Evolutionary conservation across 2,797 vertebrate genomes (phyloP).

Genomic region (Gouania willdenowi): DNA sequence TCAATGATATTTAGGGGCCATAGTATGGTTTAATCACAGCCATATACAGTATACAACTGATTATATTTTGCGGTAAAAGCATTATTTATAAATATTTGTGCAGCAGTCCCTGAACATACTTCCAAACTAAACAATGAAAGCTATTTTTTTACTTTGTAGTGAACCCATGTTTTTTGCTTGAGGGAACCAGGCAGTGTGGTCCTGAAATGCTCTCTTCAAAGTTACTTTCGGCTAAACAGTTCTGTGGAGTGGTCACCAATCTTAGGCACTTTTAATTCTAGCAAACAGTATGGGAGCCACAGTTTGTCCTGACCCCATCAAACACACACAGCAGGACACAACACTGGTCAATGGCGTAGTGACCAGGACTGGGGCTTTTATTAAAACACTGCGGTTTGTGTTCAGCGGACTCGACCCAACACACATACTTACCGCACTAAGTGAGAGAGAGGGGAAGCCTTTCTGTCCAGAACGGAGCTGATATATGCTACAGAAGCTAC

Average conservation of each 20-base stretch:
- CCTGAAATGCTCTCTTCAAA: slow-evolving; percentile 53
- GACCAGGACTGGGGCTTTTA: slow-evolving; percentile 50
- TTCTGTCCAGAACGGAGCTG: slow-evolving; percentile 1
- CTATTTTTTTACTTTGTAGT: slow-evolving; percentile 12
- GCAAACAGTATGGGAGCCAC: slow-evolving; percentile 50
- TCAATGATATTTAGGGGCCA: no score
- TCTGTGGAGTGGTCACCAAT: slow-evolving; percentile 43
- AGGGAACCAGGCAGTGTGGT: slow-evolving; percentile 50
- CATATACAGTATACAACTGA: no score
- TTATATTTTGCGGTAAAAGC: no score
- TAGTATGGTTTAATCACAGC: no score
- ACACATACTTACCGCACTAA: slow-evolving; percentile 51
- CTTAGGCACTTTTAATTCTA: slow-evolving; percentile 49
- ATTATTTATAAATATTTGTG: no score
- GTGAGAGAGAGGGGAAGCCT: slow-evolving; percentile 36
- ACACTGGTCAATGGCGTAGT: slow-evolving; percentile 54
- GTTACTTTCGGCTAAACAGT: slow-evolving; percentile 58
- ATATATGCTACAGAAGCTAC: slow-evolving; percentile 2
- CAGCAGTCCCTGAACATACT: slow-evolving; percentile 23
- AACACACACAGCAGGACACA: slow-evolving; percentile 51
- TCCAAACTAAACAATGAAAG: slow-evolving; percentile 14
- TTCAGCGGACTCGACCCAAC: slow-evolving; percentile 43
- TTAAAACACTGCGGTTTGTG: slow-evolving; percentile 45
- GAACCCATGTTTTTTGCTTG: slow-evolving; percentile 17
- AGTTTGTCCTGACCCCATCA: slow-evolving; percentile 66